These are phyloP conservation scores for Lepus timidus DNA, from an alignment of 2,113 vertebrate genomes.

Conservation along the genomic window DNA sequence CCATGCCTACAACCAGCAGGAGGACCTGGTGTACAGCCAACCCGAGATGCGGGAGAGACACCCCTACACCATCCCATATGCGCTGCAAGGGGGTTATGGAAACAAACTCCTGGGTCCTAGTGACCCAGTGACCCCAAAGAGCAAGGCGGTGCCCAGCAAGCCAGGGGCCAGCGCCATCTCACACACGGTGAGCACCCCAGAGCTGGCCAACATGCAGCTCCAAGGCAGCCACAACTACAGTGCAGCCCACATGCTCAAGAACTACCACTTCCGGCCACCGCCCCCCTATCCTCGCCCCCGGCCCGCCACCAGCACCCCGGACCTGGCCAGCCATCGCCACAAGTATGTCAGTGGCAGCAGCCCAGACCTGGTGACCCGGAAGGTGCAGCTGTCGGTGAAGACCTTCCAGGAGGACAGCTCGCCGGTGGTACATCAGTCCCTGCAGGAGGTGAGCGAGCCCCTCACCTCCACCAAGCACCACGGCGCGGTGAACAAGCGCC, in stretches of 20 bases:
- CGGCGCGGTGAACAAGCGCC: conserved; percentile 91
- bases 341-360: conserved; percentile 95
- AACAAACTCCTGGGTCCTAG: conserved; percentile 88
- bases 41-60: conserved; percentile 95
- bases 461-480: conserved; percentile 92
- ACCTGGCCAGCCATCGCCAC: conserved; percentile 96
- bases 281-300: conserved; percentile 95
- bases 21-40: conserved; percentile 97
- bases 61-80: conserved; percentile 89
- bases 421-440: conserved; percentile 94
- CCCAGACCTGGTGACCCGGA: conserved; percentile 95
- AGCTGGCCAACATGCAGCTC: conserved; percentile 94
- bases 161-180: conserved; percentile 92
- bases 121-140: conserved; percentile 86
- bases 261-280: conserved; percentile 93
- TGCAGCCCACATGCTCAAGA: conserved; percentile 91
- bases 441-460: conserved; percentile 97
- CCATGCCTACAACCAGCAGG: conserved; percentile 94
- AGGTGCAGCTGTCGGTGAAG: conserved; percentile 97
- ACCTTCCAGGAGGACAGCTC: conserved; percentile 98
- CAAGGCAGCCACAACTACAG: conserved; percentile 88
- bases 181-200: conserved; percentile 97
- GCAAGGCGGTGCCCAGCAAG: conserved; percentile 73
- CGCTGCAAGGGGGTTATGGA: conserved; percentile 88
- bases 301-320: conserved; percentile 96